These are phyloP conservation scores for Ischnura elegans DNA, from an alignment of 2,888 invertebrate species.

Conservation along the genomic window DNA sequence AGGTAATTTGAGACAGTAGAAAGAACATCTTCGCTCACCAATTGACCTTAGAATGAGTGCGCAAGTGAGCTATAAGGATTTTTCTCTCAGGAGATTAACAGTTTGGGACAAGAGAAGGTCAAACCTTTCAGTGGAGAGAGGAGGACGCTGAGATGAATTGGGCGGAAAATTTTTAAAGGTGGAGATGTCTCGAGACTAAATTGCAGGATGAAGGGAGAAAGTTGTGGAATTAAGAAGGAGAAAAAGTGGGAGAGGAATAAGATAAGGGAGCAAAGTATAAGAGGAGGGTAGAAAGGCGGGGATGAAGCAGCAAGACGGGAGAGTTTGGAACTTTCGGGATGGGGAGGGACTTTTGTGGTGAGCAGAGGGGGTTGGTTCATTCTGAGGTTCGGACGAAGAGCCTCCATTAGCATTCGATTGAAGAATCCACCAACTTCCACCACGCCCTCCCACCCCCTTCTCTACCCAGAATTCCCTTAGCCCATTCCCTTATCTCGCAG, in stretches of 20 bases:
- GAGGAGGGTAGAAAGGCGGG: neutral
- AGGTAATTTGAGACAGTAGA: no score
- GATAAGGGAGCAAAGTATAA: neutral
- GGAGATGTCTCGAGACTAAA: neutral
- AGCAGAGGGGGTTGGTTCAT: constrained; percentile 7
- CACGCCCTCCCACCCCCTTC: neutral
- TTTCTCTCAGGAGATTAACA: no score
- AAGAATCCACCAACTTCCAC: constrained; percentile 59
- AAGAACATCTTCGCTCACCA: no score
- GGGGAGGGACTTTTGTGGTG: neutral
- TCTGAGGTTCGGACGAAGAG: constrained; percentile 54
- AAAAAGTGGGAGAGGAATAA: neutral
- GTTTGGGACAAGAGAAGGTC: no score
- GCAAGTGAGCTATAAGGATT: no score
- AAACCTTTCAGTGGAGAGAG: no score
- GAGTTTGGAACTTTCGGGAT: constrained; percentile 56
- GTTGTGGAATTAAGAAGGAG: no score
- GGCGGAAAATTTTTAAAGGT: no score
- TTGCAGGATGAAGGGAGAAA: no score
- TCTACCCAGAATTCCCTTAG: neutral
- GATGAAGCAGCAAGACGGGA: neutral
- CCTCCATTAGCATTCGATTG: constrained; percentile 64
- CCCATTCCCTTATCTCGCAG: neutral
- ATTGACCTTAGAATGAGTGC: no score
- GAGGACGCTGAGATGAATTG: no score